Evolutionary conservation across 2,888 invertebrate species (phyloP).

Genomic region (Heliconius erato): DNA sequence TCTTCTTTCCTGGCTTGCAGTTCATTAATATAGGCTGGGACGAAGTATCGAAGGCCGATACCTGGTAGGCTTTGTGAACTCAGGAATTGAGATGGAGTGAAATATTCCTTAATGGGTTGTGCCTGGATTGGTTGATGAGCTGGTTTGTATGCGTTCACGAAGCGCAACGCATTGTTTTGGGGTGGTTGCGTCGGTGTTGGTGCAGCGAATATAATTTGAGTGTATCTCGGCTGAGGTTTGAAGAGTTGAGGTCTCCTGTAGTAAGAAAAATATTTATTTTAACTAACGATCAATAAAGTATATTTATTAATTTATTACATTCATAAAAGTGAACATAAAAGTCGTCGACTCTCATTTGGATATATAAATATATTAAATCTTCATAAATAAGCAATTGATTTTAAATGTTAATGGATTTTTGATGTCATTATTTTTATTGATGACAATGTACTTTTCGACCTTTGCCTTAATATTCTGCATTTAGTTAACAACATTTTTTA

Average conservation of each 20-base stretch:
- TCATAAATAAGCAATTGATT: background rate
- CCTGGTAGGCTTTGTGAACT: constrained; percentile 78
- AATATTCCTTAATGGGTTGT: constrained; percentile 61
- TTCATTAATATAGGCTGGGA: constrained; percentile 66
- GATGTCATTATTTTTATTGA: constrained; percentile 3
- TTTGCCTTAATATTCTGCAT: background rate
- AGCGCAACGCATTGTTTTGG: constrained; percentile 74
- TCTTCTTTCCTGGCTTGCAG: constrained; percentile 58
- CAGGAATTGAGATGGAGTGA: constrained; percentile 69
- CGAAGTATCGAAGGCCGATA: constrained; percentile 76
- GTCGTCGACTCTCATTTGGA: background rate
- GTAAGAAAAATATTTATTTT: background rate
- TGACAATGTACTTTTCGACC: background rate
- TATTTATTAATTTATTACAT: background rate
- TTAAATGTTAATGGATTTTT: constrained; percentile 5
- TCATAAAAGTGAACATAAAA: constrained; percentile 4
- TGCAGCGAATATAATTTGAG: constrained; percentile 69
- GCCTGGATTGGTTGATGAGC: constrained; percentile 62
- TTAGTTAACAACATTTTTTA: background rate
- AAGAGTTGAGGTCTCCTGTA: constrained; percentile 78
- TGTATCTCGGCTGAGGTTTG: constrained; percentile 77
- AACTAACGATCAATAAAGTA: background rate
- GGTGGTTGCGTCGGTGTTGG: constrained; percentile 59
- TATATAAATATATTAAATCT: background rate
- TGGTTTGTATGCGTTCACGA: constrained; percentile 77